Percentiles rank a stretch among this genome's conserved stretches.
Evolutionary conservation across 1,140 invertebrate genomes (phyloP).

Genomic region (Paraescarpia echinospica): DNA sequence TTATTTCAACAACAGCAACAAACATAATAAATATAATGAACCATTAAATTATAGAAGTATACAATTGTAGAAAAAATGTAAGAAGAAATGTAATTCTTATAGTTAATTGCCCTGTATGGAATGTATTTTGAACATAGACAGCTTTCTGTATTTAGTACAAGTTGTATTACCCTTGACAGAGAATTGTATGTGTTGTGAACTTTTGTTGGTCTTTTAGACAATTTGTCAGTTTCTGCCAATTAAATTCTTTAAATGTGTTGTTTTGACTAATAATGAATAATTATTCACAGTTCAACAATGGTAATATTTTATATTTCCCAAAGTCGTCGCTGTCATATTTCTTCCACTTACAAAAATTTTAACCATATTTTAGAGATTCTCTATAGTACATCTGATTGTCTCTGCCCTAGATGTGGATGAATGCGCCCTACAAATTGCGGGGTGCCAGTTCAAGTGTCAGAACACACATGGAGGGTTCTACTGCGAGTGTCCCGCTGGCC

Average conservation of each 20-base stretch:
- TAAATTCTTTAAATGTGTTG: not conserved
- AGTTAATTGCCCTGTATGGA: no score
- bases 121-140: not conserved
- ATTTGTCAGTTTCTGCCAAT: not conserved
- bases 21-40: no score
- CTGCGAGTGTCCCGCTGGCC: conserved; percentile 50
- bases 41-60: no score
- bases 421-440: conserved; percentile 49
- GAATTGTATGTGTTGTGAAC: not conserved
- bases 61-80: no score
- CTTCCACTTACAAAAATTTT: not conserved
- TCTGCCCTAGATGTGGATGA: conserved; percentile 45
- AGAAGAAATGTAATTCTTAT: no score
- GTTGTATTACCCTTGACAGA: not conserved
- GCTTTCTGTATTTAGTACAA: not conserved
- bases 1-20: no score
- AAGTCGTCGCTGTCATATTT: not conserved
- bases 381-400: not conserved
- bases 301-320: not conserved
- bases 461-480: conserved; percentile 51
- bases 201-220: not conserved
- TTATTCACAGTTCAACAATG: not conserved
- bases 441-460: conserved; percentile 50
- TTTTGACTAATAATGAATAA: not conserved
- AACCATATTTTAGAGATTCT: not conserved